Conservation (phyloP, 2,888 invertebrate genomes). For the Hypena proboscidalis region DNA sequence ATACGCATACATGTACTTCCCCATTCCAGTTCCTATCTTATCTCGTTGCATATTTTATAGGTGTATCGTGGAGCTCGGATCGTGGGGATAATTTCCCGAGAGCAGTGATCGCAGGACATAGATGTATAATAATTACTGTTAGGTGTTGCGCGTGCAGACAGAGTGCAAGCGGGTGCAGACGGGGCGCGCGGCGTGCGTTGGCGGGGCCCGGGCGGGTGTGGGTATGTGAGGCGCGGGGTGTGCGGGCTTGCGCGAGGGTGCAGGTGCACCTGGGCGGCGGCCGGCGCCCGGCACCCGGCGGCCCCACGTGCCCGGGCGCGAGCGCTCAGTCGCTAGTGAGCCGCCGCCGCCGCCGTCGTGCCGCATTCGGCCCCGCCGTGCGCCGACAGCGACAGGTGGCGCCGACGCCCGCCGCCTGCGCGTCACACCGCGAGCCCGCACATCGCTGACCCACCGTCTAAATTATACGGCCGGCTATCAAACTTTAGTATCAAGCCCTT, state of each 20-base stretch:
- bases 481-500: conserved; percentile 67
- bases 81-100: background rate
- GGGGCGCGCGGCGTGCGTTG: conserved; percentile 26
- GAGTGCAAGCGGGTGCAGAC: conserved; percentile 46
- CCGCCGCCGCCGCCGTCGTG: conserved; percentile 51
- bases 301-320: conserved; percentile 74
- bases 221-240: conserved; percentile 21
- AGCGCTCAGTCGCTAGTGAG: conserved; percentile 68
- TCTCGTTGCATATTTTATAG: conserved; percentile 38
- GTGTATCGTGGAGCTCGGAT: conserved; percentile 15
- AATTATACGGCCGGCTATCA: conserved; percentile 62
- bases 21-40: conserved; percentile 32
- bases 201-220: conserved; percentile 30
- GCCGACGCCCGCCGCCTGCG: conserved; percentile 76
- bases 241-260: conserved; percentile 53
- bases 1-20: conserved; percentile 25
- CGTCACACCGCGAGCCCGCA: conserved; percentile 54
- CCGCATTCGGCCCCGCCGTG: conserved; percentile 43
- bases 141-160: conserved; percentile 35
- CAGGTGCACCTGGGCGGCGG: conserved; percentile 80
- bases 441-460: conserved; percentile 41
- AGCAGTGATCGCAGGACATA: conserved; percentile 5
- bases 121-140: conserved; percentile 28
- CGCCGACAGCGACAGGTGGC: conserved; percentile 69
- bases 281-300: conserved; percentile 59